Evolutionary conservation across 2,888 invertebrate genomes (phyloP).

Genomic region (Plutella xylostella): DNA sequence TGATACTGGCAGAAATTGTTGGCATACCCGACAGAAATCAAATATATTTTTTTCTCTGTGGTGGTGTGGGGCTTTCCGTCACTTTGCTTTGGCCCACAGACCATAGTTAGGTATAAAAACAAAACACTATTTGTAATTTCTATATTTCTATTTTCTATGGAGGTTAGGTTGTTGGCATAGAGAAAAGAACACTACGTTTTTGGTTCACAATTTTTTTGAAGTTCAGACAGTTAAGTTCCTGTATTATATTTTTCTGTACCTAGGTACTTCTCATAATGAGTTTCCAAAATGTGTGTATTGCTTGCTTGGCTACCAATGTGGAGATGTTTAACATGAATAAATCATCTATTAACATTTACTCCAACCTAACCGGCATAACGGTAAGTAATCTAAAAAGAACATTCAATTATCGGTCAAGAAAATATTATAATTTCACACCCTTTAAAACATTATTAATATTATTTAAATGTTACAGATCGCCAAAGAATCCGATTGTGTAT

Average conservation of each 20-base stretch:
- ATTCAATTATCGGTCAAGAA: not conserved
- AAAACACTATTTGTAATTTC: not conserved
- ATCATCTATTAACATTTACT: slow-evolving; percentile 14
- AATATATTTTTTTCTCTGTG: too few species aligned
- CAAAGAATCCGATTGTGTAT: not conserved
- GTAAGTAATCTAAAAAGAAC: slow-evolving; percentile 19
- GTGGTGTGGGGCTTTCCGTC: too few species aligned
- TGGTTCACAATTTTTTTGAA: not conserved
- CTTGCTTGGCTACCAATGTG: slow-evolving; percentile 24
- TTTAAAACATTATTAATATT: not conserved
- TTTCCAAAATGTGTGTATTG: slow-evolving; percentile 20
- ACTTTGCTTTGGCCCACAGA: too few species aligned
- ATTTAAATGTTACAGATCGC: not conserved
- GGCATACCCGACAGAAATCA: too few species aligned
- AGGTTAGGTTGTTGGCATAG: not conserved
- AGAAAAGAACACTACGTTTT: not conserved
- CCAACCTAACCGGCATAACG: slow-evolving; percentile 20
- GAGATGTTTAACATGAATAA: slow-evolving; percentile 23
- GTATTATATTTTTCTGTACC: not conserved
- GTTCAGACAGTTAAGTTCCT: not conserved
- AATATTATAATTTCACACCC: not conserved
- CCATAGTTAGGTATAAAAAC: not conserved
- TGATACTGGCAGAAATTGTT: too few species aligned
- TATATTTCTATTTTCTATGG: not conserved
- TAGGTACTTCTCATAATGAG: not conserved